Percentiles rank a stretch among this genome's conserved stretches.
Conservation (phyloP, 2,113 vertebrate genomes). For the Seriola dumerili region DNA sequence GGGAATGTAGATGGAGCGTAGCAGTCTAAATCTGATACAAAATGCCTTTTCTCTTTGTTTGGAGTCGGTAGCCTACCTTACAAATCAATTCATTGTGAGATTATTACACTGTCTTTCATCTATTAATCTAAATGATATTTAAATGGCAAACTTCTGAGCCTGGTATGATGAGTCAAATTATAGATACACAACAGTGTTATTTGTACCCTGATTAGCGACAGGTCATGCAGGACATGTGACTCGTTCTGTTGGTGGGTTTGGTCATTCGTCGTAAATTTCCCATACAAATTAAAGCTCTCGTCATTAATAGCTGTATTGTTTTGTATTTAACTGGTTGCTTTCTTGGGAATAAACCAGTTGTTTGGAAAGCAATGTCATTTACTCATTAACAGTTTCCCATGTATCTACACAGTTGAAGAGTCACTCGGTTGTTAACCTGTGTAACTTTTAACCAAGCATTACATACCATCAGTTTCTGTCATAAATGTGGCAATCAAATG, state of each 20-base stretch:
- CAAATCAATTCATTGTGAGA: no score
- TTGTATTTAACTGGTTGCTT: not conserved
- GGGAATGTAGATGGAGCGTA: not conserved
- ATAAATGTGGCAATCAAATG: conserved; percentile 39
- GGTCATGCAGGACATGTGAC: not conserved
- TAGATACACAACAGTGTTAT: not conserved
- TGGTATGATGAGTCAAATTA: not conserved
- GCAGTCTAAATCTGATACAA: not conserved
- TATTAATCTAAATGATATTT: not conserved
- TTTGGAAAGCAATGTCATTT: not conserved
- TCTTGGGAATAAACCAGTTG: not conserved
- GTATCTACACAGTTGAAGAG: not conserved
- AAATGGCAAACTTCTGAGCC: not conserved
- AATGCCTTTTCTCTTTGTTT: not conserved
- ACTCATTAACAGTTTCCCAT: not conserved
- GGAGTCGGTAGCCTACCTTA: not conserved
- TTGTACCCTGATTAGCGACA: not conserved
- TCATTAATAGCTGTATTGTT: not conserved
- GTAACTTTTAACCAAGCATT: conserved; percentile 64
- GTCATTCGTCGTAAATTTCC: not conserved
- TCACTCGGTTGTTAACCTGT: conserved; percentile 22
- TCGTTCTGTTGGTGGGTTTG: no score
- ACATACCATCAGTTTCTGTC: conserved; percentile 13
- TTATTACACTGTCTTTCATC: not conserved
- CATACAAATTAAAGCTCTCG: not conserved